Evolutionary conservation across 2,797 vertebrate species (phyloP), one percentile per base, ranked within the genome.

Genomic region (Chloroceryle amazona): DNA sequence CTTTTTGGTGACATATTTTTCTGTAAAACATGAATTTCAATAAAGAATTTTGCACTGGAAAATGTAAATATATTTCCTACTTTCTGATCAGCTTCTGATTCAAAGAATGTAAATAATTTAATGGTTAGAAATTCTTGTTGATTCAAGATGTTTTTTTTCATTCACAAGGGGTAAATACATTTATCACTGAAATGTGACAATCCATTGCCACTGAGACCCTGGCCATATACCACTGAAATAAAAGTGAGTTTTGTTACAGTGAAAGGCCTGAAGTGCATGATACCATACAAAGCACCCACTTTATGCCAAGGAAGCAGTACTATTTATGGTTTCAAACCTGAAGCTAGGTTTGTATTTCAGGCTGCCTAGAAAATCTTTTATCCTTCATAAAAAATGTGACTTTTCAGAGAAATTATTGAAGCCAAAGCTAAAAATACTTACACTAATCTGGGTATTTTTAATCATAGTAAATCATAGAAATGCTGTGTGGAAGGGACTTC

Each of bases 371-470:
- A 89, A 85, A 14, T 21, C 9, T 68, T 81, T 75, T 70, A 19
- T 54, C 13, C 52, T 89, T 79, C 47, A 33, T 28, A 76, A 61
- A 73, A 91, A 82, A 80, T 33, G 16, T 60, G 31, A 21, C 37
- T 78, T 94, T 47, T 88, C 65, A 65, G 61, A 86, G 28, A 88
- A 63, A 78, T 22, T 73, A 37, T 6, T 78, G 33, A 86, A 90
- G 37, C 28, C 85, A 94, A 90, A 88, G 9, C 42, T 78, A 78
- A 94, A 93, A 94, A 90, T 81, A 62, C 8, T 44, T 82, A 19
- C 47, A 22, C 42, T 55, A 62, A 82, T 39, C 22, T 66, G 44
- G 6, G 4, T 71, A 65, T 67, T 90, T 94, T 91, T 54, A 63
- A 42, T 71, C 52, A 52, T 18, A 66, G 4, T 63, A 89, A 70